phyloP scores from a whole-genome alignment of 2,888 invertebrate genomes.

The Rotaria socialis region DNA sequence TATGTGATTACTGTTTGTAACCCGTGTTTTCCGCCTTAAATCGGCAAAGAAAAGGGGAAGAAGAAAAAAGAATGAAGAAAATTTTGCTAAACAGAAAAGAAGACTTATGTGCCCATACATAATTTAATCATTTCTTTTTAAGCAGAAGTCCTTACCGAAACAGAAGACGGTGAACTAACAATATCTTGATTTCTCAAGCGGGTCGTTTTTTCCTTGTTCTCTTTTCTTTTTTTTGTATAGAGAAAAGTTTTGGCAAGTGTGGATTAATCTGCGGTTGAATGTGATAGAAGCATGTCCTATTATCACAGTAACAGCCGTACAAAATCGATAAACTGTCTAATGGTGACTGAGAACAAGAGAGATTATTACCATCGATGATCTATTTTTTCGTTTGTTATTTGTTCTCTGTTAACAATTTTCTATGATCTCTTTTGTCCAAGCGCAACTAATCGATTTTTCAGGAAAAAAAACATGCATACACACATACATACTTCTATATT shows the following conservation, averaged over 20 bases:
- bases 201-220: background rate
- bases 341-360: background rate
- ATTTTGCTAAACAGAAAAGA: background rate
- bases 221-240: background rate
- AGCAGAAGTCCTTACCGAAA: background rate
- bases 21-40: background rate
- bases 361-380: background rate
- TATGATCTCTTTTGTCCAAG: background rate
- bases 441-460: conserved; percentile 12
- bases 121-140: conserved; percentile 4
- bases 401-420: background rate
- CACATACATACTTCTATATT: background rate
- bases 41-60: background rate
- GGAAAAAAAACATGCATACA: background rate
- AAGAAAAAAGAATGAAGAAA: background rate
- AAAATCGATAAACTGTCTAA: background rate
- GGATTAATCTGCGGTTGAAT: background rate
- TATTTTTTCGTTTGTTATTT: background rate
- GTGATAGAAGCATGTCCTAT: background rate
- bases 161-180: background rate
- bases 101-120: background rate
- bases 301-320: background rate
- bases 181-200: conserved; percentile 16
- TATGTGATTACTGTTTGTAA: background rate
- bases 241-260: background rate